Evolutionary conservation across 2,888 invertebrate genomes (phyloP).

Genomic region (Anthrax anthrax): DNA sequence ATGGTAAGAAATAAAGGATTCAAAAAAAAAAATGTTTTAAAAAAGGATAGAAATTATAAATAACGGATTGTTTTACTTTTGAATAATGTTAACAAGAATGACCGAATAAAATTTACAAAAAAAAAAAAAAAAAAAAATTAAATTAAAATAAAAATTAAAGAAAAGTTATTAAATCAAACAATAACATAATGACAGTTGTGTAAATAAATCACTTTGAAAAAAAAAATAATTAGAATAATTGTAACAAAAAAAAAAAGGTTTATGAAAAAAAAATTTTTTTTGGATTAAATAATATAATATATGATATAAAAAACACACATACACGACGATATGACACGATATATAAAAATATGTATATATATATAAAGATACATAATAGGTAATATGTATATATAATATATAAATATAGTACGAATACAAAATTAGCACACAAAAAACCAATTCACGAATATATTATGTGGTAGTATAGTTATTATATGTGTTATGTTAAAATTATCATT

Average conservation of each 20-base stretch:
- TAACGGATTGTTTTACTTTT: too few relatives aligned
- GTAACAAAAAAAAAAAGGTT: too few relatives aligned
- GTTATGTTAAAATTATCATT: conserved; percentile 2
- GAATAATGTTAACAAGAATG: not conserved
- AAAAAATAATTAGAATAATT: not conserved
- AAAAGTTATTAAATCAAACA: too few relatives aligned
- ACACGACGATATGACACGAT: conserved; percentile 26
- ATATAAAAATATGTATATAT: conserved; percentile 15
- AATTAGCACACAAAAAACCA: conserved; percentile 33
- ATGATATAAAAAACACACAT: conserved; percentile 26
- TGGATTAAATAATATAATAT: too few relatives aligned
- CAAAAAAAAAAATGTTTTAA: too few relatives aligned
- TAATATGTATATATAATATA: conserved; percentile 11
- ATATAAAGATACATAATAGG: not conserved
- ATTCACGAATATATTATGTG: conserved; percentile 31
- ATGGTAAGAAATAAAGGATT: too few relatives aligned
- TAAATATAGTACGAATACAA: conserved; percentile 23
- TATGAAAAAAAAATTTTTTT: not conserved
- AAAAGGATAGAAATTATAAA: too few relatives aligned
- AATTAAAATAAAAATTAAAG: not conserved
- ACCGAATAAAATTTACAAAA: not conserved
- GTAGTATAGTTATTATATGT: too few relatives aligned
- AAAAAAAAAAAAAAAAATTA: not conserved
- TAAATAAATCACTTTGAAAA: too few relatives aligned
- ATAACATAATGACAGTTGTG: too few relatives aligned